Conservation (phyloP, 2,888 invertebrate genomes). For the Seira ritae region DNA sequence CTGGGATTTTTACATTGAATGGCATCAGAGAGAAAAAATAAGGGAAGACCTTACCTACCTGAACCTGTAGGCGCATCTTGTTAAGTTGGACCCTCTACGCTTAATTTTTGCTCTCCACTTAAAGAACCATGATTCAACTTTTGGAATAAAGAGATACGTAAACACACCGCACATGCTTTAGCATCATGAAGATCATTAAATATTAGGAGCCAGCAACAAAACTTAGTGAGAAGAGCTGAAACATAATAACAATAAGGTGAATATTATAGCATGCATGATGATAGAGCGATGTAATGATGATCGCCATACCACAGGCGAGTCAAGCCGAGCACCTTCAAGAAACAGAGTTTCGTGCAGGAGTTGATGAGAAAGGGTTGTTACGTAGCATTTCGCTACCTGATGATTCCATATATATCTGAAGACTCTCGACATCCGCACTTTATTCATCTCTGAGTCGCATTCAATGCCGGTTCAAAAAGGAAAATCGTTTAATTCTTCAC, state of each 20-base stretch:
- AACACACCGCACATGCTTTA: slow-evolving; percentile 47
- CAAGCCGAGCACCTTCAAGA: slow-evolving; percentile 13
- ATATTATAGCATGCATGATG: background rate
- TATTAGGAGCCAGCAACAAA: no score
- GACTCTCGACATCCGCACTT: slow-evolving; percentile 63
- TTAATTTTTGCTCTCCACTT: background rate
- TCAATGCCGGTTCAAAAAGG: slow-evolving; percentile 62
- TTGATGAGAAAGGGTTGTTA: slow-evolving; percentile 30
- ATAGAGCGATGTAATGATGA: slow-evolving; percentile 8
- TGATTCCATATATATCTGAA: slow-evolving; percentile 65
- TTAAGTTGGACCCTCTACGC: background rate
- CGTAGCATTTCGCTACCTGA: slow-evolving; percentile 46
- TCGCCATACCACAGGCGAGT: slow-evolving; percentile 19
- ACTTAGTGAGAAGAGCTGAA: background rate
- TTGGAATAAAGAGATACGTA: slow-evolving; percentile 11
- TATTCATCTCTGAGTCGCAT: slow-evolving; percentile 64
- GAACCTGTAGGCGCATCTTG: background rate
- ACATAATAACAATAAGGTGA: background rate
- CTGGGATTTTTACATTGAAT: background rate
- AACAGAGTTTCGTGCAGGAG: background rate
- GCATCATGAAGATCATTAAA: slow-evolving; percentile 21
- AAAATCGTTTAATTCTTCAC: slow-evolving; percentile 53
- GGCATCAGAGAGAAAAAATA: slow-evolving; percentile 12
- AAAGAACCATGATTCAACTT: background rate
- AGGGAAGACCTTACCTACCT: slow-evolving; percentile 24